These are phyloP conservation scores for Glossophaga mutica DNA, from an alignment of 2,797 vertebrate genomes.

Conservation along the genomic window DNA sequence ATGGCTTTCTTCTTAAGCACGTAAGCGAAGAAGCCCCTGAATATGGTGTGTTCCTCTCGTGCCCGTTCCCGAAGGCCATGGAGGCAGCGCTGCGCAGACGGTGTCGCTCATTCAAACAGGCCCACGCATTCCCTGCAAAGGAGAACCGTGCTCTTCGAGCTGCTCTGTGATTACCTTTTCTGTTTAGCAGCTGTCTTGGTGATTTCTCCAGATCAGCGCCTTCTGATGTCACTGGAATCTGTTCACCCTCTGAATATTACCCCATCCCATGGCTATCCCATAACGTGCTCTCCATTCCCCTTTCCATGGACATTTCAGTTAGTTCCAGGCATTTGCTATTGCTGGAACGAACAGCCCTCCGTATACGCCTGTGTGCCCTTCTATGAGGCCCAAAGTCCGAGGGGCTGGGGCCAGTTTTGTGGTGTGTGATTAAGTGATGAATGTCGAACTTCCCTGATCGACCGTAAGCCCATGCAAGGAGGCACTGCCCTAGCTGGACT, in stretches of 20 bases:
- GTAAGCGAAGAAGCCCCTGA: background rate
- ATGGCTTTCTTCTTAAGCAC: background rate
- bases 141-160: accelerated
- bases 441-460: accelerated
- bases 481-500: background rate
- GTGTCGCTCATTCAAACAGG: accelerated
- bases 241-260: background rate
- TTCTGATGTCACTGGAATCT: background rate
- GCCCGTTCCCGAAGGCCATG: accelerated
- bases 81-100: background rate
- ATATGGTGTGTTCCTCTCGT: accelerated
- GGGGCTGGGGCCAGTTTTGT: background rate
- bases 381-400: background rate
- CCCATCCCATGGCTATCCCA: accelerated
- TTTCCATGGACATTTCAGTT: background rate
- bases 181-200: background rate
- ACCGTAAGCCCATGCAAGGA: background rate
- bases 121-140: background rate
- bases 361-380: accelerated
- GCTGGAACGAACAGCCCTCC: background rate
- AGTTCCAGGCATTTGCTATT: background rate
- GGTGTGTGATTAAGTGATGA: background rate
- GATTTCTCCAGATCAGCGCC: background rate
- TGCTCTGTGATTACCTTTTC: background rate
- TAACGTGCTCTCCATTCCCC: accelerated